These are phyloP conservation scores for Dipus sagitta DNA, from an alignment of 2,797 vertebrate species.

Conservation along the genomic window DNA sequence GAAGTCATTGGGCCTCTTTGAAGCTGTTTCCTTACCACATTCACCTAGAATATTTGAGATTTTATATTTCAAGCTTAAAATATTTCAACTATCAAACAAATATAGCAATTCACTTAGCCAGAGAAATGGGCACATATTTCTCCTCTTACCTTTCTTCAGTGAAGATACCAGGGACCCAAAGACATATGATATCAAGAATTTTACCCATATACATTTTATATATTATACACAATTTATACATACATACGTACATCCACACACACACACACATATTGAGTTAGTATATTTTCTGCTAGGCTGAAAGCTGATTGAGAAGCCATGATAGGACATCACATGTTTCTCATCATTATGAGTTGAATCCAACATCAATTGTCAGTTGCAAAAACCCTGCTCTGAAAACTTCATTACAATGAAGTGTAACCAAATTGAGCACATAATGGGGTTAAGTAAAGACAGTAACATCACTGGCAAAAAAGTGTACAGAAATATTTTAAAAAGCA, in stretches of 20 bases:
- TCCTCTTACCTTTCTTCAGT: neutral
- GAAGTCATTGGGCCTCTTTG: neutral
- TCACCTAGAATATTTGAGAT: neutral
- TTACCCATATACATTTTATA: neutral
- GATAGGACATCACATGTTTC: neutral
- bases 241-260: no score
- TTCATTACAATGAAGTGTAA: neutral
- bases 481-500: neutral
- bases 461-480: neutral
- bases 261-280: no score
- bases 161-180: neutral
- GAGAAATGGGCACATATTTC: neutral
- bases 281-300: neutral
- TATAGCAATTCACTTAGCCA: neutral
- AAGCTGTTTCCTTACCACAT: neutral
- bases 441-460: neutral
- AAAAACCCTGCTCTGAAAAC: neutral
- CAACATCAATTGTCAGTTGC: neutral
- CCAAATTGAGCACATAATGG: neutral
- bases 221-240: neutral
- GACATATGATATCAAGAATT: neutral
- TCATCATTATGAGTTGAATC: neutral
- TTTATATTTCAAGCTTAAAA: neutral
- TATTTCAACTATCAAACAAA: neutral
- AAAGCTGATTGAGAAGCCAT: neutral